Evolutionary conservation across 2,113 vertebrate genomes (phyloP), one percentile per base, ranked within the genome.

Genomic region (Onychorhynchus coronatus): DNA sequence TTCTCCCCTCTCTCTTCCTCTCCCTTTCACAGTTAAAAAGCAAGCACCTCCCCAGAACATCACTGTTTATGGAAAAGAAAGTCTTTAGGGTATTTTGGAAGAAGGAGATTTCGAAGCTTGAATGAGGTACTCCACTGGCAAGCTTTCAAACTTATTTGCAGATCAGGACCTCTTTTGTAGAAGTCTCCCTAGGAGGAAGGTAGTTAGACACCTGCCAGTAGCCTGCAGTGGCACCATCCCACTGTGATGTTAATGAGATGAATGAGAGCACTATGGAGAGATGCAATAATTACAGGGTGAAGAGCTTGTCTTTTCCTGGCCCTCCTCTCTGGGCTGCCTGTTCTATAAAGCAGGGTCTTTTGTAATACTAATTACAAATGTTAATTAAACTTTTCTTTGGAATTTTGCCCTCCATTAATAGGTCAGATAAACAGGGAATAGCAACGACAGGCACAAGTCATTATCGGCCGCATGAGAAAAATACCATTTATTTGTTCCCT

Each of bases 181-280:
- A 92, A 87, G 75, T 84, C 95, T 96, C 96, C 97, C 96, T 96
- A 97, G 97, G 95, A 98, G 88, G 72, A 88, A 91, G 74, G 88
- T 88, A 93, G 88, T 96, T 93, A 96, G 96, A 95, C 93, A 95
- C 96, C 98, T 97, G 92, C 96, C 91, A 95, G 93, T 93, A 93
- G 91, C 95, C 96, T 75, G 78, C 88, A 97, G 93, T 95, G 95
- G 91, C 96, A 95, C 88, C 86, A 50, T 95, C 97, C 97, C 94
- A 98, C 97, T 97, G 98, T 97, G 98, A 98, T 97, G 96, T 95
- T 98, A 98, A 98, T 98, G 97, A 98, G 96, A 98, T 96, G 93
- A 98, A 97, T 66, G 70, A 96, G 86, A 93, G 92, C 78, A 93
- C 96, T 66, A 93, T 7, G 25, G 94, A 97, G 97, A 97, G 72